Conservation (phyloP, 2,888 invertebrate species). For the Xylocampa areola region DNA sequence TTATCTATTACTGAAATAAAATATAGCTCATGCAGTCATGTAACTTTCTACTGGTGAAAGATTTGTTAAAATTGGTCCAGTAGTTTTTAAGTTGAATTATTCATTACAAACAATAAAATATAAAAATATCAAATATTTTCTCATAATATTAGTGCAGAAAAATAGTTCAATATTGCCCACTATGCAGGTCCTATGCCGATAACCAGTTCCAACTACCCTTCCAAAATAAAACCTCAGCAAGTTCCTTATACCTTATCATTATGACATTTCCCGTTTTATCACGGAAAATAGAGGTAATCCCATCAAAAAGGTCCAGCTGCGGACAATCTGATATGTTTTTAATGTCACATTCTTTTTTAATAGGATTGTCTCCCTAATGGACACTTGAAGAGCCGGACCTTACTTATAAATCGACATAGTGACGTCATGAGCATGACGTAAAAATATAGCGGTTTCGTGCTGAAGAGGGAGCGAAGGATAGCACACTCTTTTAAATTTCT, state of each 20-base stretch:
- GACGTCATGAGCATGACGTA: conserved; percentile 27
- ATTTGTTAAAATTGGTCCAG: no score
- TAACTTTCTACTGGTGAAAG: no score
- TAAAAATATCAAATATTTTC: no score
- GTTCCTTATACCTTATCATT: conserved; percentile 41
- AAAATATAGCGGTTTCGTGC: conserved; percentile 15
- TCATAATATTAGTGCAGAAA: no score
- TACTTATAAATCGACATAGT: conserved; percentile 37
- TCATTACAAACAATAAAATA: no score
- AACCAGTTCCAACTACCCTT: neutral
- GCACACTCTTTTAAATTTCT: no score
- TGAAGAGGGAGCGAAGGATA: no score
- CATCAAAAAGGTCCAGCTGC: conserved; percentile 42
- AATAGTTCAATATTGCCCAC: conserved; percentile 11
- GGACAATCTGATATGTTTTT: conserved; percentile 54
- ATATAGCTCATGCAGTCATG: no score
- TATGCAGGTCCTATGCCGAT: neutral
- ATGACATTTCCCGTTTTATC: conserved; percentile 50
- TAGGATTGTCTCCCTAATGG: conserved; percentile 52
- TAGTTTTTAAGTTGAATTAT: no score
- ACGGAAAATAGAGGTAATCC: conserved; percentile 47
- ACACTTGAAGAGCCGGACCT: conserved; percentile 37
- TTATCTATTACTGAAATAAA: no score
- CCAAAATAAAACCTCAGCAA: conserved; percentile 31
- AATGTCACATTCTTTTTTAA: conserved; percentile 55